Conservation (phyloP, 2,113 vertebrate species). For the Montifringilla adamsi region DNA sequence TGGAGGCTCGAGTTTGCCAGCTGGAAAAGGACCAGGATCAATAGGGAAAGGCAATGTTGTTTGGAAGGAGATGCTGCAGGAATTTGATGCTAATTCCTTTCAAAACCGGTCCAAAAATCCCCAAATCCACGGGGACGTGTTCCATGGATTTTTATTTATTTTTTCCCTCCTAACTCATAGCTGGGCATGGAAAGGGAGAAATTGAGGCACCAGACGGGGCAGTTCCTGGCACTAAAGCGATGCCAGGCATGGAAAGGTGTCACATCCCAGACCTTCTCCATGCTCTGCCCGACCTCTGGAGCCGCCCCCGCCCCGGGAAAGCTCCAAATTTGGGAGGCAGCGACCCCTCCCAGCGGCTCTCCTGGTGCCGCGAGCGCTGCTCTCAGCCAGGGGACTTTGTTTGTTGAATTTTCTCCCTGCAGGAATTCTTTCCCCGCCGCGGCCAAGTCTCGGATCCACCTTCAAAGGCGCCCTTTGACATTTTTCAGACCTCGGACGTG, state of each 20-base stretch:
- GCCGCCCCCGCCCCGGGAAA: background rate
- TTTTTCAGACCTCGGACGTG: background rate
- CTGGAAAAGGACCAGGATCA: constrained; percentile 14
- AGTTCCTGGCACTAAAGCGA: background rate
- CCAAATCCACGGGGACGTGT: fast-evolving
- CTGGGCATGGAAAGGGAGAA: background rate
- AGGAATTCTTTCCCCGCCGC: background rate
- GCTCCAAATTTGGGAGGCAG: background rate
- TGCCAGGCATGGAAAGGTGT: background rate
- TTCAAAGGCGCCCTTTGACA: background rate
- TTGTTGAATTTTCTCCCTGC: constrained; percentile 32
- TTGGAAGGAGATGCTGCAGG: background rate
- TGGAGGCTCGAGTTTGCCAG: background rate
- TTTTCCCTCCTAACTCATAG: background rate
- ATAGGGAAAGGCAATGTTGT: background rate
- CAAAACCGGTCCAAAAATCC: background rate
- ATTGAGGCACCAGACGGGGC: background rate
- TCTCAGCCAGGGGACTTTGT: background rate
- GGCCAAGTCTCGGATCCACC: background rate
- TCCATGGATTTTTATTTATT: background rate
- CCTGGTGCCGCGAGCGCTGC: background rate
- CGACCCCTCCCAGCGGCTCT: background rate
- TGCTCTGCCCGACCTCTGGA: fast-evolving
- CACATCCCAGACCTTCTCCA: background rate
- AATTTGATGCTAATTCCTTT: background rate